Evolutionary conservation across 53 echinoderm and acorn worm genomes (phyloP).

Genomic region (Echinometra lucunter): DNA sequence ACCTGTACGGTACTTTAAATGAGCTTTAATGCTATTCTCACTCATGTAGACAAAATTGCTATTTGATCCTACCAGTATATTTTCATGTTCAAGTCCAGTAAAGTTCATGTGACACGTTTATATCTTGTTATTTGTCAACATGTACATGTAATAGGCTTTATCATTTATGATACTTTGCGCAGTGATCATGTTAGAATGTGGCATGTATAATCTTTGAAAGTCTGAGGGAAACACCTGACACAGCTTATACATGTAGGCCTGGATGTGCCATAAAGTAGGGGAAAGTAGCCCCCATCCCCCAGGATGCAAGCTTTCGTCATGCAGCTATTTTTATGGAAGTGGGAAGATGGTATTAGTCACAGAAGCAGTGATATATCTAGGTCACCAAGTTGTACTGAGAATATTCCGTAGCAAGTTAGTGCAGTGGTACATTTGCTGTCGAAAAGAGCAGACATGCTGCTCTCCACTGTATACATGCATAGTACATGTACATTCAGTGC

Average conservation of each 20-base stretch:
- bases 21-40: too few relatives aligned
- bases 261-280: background rate
- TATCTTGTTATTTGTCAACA: too few relatives aligned
- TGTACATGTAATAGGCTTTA: too few relatives aligned
- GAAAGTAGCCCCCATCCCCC: background rate
- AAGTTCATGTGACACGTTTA: background rate
- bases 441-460: background rate
- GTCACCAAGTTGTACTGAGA: background rate
- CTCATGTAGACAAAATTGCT: background rate
- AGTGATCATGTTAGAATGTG: background rate
- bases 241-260: background rate
- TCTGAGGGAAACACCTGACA: background rate
- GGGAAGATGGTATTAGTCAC: background rate
- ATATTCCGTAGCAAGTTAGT: background rate
- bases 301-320: background rate
- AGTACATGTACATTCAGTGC: background rate
- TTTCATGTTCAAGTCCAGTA: background rate
- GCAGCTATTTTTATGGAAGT: constrained; percentile 8
- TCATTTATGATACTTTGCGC: background rate
- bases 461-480: background rate
- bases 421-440: background rate
- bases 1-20: too few relatives aligned
- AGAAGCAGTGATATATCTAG: constrained; percentile 1
- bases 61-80: background rate
- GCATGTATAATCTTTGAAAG: background rate